Conservation (phyloP, 1,140 invertebrate genomes). For the Drosophila auraria region DNA sequence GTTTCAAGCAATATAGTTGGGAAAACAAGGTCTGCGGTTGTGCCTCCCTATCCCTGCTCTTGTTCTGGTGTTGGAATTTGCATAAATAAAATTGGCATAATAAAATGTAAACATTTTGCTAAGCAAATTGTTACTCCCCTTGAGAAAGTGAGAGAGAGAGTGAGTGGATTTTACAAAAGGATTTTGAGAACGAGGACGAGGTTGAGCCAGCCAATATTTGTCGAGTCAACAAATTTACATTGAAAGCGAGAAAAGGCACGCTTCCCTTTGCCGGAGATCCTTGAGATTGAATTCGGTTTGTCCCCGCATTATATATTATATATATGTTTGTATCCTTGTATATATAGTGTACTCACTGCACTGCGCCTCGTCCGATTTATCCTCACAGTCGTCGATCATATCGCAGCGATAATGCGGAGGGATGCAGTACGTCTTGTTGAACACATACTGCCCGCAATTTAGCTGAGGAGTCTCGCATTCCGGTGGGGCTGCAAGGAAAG, state of each 20-base stretch:
- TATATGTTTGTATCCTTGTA: not conserved
- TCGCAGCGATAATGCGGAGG: slow-evolving; percentile 96
- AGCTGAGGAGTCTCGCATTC: slow-evolving; percentile 94
- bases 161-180: not conserved
- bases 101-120: slow-evolving; percentile 82
- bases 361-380: slow-evolving; percentile 96
- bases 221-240: slow-evolving; percentile 73
- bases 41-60: not conserved
- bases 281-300: slow-evolving; percentile 10
- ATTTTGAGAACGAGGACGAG: not conserved
- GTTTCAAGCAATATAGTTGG: slow-evolving; percentile 29
- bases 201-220: slow-evolving; percentile 64
- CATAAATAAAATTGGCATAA: slow-evolving; percentile 82
- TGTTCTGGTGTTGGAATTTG: slow-evolving; percentile 55
- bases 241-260: slow-evolving; percentile 44
- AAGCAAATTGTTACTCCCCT: slow-evolving; percentile 72
- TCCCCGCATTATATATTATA: not conserved
- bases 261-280: not conserved
- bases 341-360: slow-evolving; percentile 92
- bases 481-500: slow-evolving; percentile 90
- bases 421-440: slow-evolving; percentile 97
- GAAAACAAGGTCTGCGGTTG: slow-evolving; percentile 50
- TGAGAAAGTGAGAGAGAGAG: slow-evolving; percentile 4
- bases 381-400: slow-evolving; percentile 96
- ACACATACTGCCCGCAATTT: slow-evolving; percentile 95